phyloP scores from a whole-genome alignment of 2,797 vertebrate genomes.

The Epinephelus malabaricus region DNA sequence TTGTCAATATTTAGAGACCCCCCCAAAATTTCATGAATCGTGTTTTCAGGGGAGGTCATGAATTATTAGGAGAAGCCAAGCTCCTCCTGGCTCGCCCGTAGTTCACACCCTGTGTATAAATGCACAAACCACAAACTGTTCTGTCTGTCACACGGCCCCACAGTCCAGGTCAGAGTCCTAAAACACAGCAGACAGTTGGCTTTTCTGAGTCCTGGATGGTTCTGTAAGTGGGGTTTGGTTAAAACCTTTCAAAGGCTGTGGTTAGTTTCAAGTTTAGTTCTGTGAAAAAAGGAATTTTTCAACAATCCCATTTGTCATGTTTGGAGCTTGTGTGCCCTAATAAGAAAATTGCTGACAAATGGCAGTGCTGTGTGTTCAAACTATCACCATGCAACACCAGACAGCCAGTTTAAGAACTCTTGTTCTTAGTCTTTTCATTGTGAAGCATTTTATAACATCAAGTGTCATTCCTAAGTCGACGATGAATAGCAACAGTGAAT shows the following conservation, averaged over 20 bases:
- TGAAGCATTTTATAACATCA: neutral
- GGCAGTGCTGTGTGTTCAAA: neutral
- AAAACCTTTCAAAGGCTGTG: neutral
- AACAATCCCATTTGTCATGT: slow-evolving; percentile 1
- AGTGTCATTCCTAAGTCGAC: neutral
- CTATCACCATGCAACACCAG: neutral
- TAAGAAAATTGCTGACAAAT: neutral
- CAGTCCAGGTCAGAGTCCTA: neutral
- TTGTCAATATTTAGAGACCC: too few species aligned
- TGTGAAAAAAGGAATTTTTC: neutral
- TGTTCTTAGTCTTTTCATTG: neutral
- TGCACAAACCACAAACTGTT: neutral
- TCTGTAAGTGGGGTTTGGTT: neutral
- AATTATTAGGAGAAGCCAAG: too few species aligned
- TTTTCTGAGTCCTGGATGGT: neutral
- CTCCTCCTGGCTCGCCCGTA: too few species aligned
- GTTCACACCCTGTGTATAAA: too few species aligned
- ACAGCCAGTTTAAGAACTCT: neutral
- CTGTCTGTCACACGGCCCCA: neutral
- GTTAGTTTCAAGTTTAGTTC: slow-evolving; percentile 13
- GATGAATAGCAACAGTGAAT: neutral
- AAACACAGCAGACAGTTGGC: neutral
- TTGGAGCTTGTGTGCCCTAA: neutral
- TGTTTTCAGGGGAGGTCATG: too few species aligned
- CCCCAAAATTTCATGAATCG: too few species aligned